phyloP scores from a whole-genome alignment of 2,113 vertebrate genomes.

The Corvus cornix region DNA sequence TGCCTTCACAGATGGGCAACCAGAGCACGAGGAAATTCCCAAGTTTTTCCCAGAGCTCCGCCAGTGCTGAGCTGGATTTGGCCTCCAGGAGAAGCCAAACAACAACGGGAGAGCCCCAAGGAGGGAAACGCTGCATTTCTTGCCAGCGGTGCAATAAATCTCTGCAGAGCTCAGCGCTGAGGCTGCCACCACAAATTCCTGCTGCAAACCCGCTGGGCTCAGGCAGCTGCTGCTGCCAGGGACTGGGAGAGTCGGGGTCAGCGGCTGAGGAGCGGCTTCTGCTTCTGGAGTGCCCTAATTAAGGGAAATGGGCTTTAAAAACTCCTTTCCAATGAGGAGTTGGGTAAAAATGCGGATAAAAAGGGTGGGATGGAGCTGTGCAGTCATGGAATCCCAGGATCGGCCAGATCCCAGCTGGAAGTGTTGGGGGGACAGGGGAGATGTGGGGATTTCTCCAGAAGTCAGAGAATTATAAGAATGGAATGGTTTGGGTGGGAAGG shows the following conservation, averaged over 20 bases:
- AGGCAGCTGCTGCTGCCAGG: not conserved
- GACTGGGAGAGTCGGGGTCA: not conserved
- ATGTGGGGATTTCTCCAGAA: not conserved
- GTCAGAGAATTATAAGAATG: not conserved
- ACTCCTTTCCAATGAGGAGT: not conserved
- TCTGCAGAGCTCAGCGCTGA: not conserved
- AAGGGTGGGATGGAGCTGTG: not conserved
- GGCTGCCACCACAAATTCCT: not conserved
- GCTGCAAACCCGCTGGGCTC: not conserved
- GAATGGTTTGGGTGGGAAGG: not conserved
- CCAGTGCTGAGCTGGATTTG: not conserved
- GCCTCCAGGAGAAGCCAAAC: not conserved
- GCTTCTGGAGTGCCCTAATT: not conserved
- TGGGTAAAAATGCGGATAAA: not conserved
- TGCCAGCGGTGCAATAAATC: not conserved
- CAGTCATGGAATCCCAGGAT: accelerated
- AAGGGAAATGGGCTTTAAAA: not conserved
- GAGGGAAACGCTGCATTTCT: not conserved
- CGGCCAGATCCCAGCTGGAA: not conserved
- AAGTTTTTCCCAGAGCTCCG: not conserved
- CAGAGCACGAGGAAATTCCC: not conserved
- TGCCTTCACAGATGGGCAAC: not conserved
- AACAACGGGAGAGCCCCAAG: not conserved
- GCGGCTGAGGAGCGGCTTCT: not conserved
- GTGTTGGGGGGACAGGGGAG: accelerated